Percentiles rank a stretch among this genome's conserved stretches.
These are phyloP conservation scores for Schlechtendalia chinensis DNA, from an alignment of 1,140 invertebrate genomes.

Conservation along the genomic window DNA sequence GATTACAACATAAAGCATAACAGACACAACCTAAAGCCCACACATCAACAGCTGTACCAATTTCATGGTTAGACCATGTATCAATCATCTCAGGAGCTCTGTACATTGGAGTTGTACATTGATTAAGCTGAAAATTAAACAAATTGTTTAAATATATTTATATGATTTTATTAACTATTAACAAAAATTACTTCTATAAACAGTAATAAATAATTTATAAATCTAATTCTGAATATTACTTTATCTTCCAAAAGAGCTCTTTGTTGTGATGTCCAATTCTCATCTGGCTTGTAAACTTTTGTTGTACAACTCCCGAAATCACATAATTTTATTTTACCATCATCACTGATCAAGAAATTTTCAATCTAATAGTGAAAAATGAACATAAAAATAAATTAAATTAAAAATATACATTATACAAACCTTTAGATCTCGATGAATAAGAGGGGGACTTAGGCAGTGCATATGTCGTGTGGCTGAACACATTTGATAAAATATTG, in stretches of 20 bases:
- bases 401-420: conserved; percentile 7
- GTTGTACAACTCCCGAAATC: conserved; percentile 97
- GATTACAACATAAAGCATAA: conserved; percentile 86
- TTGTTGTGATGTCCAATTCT: conserved; percentile 88
- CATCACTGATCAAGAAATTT: conserved; percentile 73
- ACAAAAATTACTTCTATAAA: not conserved
- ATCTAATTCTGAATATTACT: conserved; percentile 59
- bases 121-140: conserved; percentile 62
- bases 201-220: not conserved
- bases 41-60: conserved; percentile 84
- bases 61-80: conserved; percentile 93
- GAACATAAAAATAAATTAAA: conserved; percentile 36
- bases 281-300: conserved; percentile 77
- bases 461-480: conserved; percentile 92
- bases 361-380: conserved; percentile 59
- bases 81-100: conserved; percentile 95
- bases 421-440: conserved; percentile 90
- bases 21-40: conserved; percentile 98
- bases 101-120: conserved; percentile 84
- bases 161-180: not conserved
- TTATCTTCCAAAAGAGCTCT: conserved; percentile 91
- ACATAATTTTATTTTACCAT: conserved; percentile 90
- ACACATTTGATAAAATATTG: conserved; percentile 89
- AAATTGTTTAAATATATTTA: not conserved
- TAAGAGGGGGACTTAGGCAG: conserved; percentile 79